Evolutionary conservation across 1,140 invertebrate species (phyloP).

Genomic region (Leptopilina boulardi): DNA sequence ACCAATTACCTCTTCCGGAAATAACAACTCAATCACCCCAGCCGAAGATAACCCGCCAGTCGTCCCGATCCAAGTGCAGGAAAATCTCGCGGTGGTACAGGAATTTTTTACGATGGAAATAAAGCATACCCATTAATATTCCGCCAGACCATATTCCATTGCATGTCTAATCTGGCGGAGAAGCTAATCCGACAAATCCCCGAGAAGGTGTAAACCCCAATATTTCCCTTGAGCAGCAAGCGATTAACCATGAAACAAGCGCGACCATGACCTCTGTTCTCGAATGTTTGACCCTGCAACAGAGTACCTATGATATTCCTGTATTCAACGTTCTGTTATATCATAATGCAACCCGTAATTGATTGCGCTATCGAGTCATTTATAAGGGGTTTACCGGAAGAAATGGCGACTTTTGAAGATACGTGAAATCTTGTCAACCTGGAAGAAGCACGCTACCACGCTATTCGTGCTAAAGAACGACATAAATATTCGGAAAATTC

Average conservation of each 20-base stretch:
- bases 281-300: not conserved
- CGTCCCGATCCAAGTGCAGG: too few relatives aligned
- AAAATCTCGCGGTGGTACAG: too few relatives aligned
- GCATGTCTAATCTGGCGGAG: too few relatives aligned
- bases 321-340: too few relatives aligned
- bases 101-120: too few relatives aligned
- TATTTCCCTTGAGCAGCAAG: not conserved
- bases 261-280: not conserved
- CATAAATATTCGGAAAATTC: not conserved
- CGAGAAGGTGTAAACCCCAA: too few relatives aligned
- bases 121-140: too few relatives aligned
- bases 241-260: not conserved
- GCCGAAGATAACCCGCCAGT: too few relatives aligned
- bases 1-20: too few relatives aligned
- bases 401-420: not conserved
- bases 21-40: too few relatives aligned
- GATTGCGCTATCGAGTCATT: not conserved
- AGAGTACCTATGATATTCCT: not conserved
- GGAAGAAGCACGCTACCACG: not conserved
- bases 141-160: too few relatives aligned
- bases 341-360: not conserved
- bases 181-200: too few relatives aligned
- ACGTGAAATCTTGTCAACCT: not conserved
- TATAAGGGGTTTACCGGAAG: not conserved
- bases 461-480: not conserved